A percentile compares a stretch with the other conserved stretches of the same genome.
phyloP scores from a whole-genome alignment of 2,797 vertebrate species.

The Neoniphon sammara region DNA sequence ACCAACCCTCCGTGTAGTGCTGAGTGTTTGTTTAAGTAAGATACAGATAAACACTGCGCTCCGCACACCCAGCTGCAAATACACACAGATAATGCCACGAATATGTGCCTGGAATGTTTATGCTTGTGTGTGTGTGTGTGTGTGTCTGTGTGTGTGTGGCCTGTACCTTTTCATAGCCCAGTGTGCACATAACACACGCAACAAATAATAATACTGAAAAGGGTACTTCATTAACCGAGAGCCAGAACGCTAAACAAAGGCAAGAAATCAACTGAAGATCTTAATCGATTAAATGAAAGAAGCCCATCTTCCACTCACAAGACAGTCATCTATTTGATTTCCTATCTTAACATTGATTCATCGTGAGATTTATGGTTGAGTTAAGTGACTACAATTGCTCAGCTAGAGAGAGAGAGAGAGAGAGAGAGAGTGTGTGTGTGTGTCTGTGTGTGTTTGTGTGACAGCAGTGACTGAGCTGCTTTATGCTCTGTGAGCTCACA shows the following conservation, averaged over 20 bases:
- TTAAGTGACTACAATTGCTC: conserved; percentile 25
- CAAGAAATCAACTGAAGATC: conserved; percentile 5
- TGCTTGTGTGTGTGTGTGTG: conserved; percentile 12
- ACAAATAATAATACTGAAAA: conserved; percentile 26
- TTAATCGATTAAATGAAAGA: conserved; percentile 29
- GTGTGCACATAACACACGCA: conserved; percentile 15
- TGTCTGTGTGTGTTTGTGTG: conserved; percentile 11
- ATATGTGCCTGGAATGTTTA: conserved; percentile 22
- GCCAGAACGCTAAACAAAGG: neutral
- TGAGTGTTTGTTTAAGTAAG: conserved; percentile 50
- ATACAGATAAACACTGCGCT: conserved; percentile 46
- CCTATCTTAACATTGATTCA: conserved; percentile 24
- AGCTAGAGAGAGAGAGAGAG: conserved; percentile 19
- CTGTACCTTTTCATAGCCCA: conserved; percentile 4
- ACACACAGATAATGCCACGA: conserved; percentile 23
- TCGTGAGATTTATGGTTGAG: conserved; percentile 26
- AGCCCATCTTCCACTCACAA: conserved; percentile 4
- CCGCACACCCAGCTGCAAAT: conserved; percentile 35
- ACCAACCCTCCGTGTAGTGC: conserved; percentile 32
- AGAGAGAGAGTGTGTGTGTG: conserved; percentile 29
- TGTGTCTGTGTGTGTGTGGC: too few relatives aligned
- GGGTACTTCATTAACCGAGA: neutral
- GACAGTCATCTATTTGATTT: conserved; percentile 15
- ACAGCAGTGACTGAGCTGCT: conserved; percentile 31
- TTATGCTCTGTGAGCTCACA: conserved; percentile 28